These are phyloP conservation scores for Vandiemenella viatica DNA, from an alignment of 2,888 invertebrate genomes.

Conservation along the genomic window DNA sequence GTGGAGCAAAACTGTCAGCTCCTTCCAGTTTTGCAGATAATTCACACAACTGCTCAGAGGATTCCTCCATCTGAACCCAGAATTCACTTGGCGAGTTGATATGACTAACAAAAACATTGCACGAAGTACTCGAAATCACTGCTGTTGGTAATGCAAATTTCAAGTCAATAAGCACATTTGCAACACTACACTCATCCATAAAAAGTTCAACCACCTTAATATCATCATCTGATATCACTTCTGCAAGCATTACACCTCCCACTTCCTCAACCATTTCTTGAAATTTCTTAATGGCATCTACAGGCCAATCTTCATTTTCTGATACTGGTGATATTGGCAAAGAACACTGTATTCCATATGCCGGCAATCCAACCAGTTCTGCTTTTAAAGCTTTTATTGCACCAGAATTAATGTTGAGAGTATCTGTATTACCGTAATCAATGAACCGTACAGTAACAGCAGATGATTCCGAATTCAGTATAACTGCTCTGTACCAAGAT, in stretches of 20 bases:
- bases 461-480: slow-evolving; percentile 53
- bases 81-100: slow-evolving; percentile 54
- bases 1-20: slow-evolving; percentile 36
- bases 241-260: slow-evolving; percentile 18
- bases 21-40: slow-evolving; percentile 41
- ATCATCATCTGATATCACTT: slow-evolving; percentile 24
- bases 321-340: slow-evolving; percentile 49
- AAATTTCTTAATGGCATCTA: slow-evolving; percentile 41
- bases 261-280: slow-evolving; percentile 21
- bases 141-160: slow-evolving; percentile 18
- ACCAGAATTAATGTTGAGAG: slow-evolving; percentile 44
- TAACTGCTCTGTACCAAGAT: slow-evolving; percentile 82
- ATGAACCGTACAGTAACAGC: slow-evolving; percentile 52
- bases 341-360: slow-evolving; percentile 46
- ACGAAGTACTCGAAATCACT: not conserved
- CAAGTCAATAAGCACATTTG: slow-evolving; percentile 22
- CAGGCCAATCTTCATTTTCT: slow-evolving; percentile 48
- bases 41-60: slow-evolving; percentile 39
- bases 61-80: slow-evolving; percentile 56
- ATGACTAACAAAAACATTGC: slow-evolving; percentile 45
- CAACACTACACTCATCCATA: slow-evolving; percentile 23
- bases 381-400: slow-evolving; percentile 46
- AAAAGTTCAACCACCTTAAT: slow-evolving; percentile 29
- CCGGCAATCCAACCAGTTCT: slow-evolving; percentile 37
- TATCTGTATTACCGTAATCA: slow-evolving; percentile 66